A percentile compares a stretch with the other conserved stretches of the same genome.
Evolutionary conservation across 2,113 vertebrate genomes (phyloP).

Genomic region (Geococcyx californianus): DNA sequence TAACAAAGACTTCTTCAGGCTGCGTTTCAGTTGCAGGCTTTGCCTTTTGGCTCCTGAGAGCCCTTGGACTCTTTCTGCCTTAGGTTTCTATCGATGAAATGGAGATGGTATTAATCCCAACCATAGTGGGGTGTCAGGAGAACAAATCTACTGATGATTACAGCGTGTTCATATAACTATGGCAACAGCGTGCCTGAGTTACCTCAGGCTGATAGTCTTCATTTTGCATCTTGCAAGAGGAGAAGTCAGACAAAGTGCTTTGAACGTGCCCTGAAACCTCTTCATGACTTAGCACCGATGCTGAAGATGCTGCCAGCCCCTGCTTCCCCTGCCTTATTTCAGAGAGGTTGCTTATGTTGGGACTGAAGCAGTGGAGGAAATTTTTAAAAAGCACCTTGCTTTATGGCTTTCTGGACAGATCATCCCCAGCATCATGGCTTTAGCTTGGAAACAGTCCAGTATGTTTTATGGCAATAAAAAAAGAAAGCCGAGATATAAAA

Average conservation of each 20-base stretch:
- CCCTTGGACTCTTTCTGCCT: neutral
- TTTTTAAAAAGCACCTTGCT: constrained; percentile 29
- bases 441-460: constrained; percentile 44
- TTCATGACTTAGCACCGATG: neutral
- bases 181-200: neutral
- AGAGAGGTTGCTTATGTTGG: neutral
- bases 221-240: neutral
- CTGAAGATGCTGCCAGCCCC: neutral
- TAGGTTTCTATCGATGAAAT: neutral
- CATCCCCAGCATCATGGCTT: neutral
- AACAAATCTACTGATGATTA: neutral
- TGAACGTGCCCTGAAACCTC: neutral
- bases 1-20: neutral
- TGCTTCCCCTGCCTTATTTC: neutral
- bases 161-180: neutral
- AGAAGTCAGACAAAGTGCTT: neutral
- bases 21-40: neutral
- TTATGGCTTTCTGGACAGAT: constrained; percentile 42
- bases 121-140: neutral
- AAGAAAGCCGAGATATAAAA: constrained; percentile 8
- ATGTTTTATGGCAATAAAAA: constrained; percentile 28
- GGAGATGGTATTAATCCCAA: neutral
- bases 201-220: neutral
- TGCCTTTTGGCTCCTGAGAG: neutral
- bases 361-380: neutral